Conservation (phyloP, 2,797 vertebrate species). For the Craterocephalus amniculus region DNA sequence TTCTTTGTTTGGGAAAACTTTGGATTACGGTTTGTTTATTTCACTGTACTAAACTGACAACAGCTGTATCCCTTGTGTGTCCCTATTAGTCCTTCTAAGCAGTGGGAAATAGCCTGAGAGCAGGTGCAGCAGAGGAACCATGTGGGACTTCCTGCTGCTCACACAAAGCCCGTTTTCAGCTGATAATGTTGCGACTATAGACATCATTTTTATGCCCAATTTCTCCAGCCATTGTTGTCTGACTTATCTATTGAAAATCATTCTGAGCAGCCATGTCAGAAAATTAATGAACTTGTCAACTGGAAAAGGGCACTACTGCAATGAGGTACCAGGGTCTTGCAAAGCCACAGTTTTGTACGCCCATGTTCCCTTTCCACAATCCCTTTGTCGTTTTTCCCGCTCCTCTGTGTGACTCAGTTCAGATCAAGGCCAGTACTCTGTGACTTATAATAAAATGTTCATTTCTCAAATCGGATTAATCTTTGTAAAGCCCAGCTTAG, state of each 20-base stretch:
- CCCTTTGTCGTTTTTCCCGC: conserved; percentile 54
- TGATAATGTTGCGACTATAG: conserved; percentile 52
- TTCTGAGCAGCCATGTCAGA: conserved; percentile 57
- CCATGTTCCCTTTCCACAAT: conserved; percentile 56
- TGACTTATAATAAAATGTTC: conserved; percentile 73
- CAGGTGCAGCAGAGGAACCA: conserved; percentile 66
- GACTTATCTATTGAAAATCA: conserved; percentile 75
- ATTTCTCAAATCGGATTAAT: conserved; percentile 81
- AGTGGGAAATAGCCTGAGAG: conserved; percentile 59
- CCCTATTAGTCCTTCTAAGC: conserved; percentile 59
- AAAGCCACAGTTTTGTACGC: conserved; percentile 62
- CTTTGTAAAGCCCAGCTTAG: conserved; percentile 75
- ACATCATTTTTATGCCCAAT: conserved; percentile 64
- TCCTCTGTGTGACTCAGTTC: conserved; percentile 67
- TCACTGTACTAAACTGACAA: conserved; percentile 57
- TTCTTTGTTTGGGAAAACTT: conserved; percentile 21
- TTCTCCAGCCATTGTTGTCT: conserved; percentile 62
- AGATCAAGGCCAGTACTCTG: conserved; percentile 65
- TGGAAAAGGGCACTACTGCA: conserved; percentile 69
- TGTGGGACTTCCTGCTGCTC: conserved; percentile 61
- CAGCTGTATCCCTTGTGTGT: conserved; percentile 64
- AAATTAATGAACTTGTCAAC: conserved; percentile 79
- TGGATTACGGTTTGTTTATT: conserved; percentile 64
- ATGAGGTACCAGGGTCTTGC: conserved; percentile 64
- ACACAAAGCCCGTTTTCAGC: conserved; percentile 61